Percentiles rank a stretch among this genome's conserved stretches.
Evolutionary conservation across 2,113 vertebrate genomes (phyloP).

Genomic region (Aldabrachelys gigantea): DNA sequence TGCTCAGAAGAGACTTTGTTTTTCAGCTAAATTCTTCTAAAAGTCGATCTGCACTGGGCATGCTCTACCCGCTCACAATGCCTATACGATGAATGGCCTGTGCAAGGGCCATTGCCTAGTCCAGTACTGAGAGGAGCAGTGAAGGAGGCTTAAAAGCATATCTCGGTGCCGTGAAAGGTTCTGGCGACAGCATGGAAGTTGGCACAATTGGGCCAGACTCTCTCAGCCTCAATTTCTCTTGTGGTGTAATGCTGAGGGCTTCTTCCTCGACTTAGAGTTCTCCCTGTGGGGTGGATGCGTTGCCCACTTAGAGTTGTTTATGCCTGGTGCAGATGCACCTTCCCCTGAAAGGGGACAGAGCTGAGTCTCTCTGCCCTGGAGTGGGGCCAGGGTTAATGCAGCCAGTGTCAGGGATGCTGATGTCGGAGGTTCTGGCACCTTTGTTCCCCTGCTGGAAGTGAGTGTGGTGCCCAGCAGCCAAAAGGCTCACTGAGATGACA

Average conservation of each 20-base stretch:
- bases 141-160: neutral
- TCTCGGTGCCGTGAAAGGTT: no score
- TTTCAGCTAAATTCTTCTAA: neutral
- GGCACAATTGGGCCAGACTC: neutral
- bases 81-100: neutral
- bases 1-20: neutral
- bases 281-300: neutral
- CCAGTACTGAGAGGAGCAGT: neutral
- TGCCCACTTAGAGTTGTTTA: neutral
- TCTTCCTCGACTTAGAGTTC: neutral
- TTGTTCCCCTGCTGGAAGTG: no score
- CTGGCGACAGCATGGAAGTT: neutral
- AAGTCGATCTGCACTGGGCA: neutral
- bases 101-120: neutral
- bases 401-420: no score
- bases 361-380: no score
- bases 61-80: neutral
- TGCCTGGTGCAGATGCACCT: neutral
- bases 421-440: no score
- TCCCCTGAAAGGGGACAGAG: neutral
- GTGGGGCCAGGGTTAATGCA: no score
- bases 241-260: neutral
- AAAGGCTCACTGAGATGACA: no score
- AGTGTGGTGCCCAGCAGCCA: no score
- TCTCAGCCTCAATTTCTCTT: neutral